Conservation (phyloP, 2,113 vertebrate species). For the Malurus cyaneus region DNA sequence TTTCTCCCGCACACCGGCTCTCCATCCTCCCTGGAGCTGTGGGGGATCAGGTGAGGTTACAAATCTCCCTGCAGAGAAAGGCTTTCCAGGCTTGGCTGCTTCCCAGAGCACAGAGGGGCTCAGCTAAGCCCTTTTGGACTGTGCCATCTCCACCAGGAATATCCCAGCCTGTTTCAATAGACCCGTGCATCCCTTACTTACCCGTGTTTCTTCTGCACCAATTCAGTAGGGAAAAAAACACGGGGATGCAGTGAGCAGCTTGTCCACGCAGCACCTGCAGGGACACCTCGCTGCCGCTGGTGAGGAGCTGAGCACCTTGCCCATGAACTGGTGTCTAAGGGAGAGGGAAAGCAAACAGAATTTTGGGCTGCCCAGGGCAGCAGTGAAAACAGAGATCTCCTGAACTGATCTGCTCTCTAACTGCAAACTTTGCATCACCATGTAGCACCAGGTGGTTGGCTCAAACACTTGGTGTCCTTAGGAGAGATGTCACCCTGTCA, state of each 20-base stretch:
- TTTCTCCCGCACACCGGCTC: not conserved
- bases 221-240: not conserved
- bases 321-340: not conserved
- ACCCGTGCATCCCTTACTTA: fast-evolving
- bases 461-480: not conserved
- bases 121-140: not conserved
- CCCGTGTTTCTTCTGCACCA: not conserved
- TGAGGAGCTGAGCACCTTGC: not conserved
- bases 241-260: not conserved
- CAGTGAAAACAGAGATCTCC: not conserved
- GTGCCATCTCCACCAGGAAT: not conserved
- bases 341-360: not conserved
- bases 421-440: not conserved
- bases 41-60: not conserved
- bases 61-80: not conserved
- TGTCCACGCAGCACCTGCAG: not conserved
- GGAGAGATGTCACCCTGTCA: not conserved
- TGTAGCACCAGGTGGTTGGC: not conserved
- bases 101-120: not conserved
- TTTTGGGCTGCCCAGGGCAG: not conserved
- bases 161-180: not conserved
- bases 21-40: fast-evolving
- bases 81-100: not conserved
- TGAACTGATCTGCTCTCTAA: not conserved
- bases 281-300: not conserved